These are phyloP conservation scores for Chironomus riparius DNA, from an alignment of 2,888 invertebrate genomes.

Conservation along the genomic window DNA sequence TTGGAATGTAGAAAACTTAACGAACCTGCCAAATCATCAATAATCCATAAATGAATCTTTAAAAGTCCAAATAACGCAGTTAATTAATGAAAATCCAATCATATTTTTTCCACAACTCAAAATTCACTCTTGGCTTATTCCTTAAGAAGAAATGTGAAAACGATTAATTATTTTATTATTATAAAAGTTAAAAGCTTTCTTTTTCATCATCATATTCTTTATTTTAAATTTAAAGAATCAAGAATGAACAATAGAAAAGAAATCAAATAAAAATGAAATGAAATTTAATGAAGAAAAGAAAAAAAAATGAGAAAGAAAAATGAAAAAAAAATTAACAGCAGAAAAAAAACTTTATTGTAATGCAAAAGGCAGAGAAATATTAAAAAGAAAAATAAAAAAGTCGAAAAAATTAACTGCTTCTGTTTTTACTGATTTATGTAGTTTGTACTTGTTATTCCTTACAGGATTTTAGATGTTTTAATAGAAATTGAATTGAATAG, in stretches of 20 bases:
- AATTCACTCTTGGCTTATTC: no score
- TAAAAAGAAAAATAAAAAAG: neutral
- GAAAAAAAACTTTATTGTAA: conserved; percentile 1
- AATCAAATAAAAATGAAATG: neutral
- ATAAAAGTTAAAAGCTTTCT: neutral
- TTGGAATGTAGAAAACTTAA: no score
- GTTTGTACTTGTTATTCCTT: neutral
- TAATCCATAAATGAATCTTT: no score
- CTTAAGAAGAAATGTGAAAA: no score
- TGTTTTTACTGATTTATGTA: neutral
- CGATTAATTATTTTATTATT: no score
- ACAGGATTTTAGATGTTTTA: neutral
- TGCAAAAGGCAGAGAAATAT: neutral
- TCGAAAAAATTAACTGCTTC: neutral
- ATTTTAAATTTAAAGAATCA: neutral
- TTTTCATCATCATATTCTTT: neutral
- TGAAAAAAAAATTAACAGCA: neutral
- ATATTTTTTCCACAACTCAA: no score
- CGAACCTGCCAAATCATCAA: no score
- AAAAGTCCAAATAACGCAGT: no score
- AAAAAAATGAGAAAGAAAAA: neutral
- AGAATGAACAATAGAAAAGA: neutral
- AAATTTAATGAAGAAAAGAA: neutral
- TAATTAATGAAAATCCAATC: no score
- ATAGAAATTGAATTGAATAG: neutral